A percentile compares a stretch with the other conserved stretches of the same genome.
Evolutionary conservation across 2,888 invertebrate genomes (phyloP).

Genomic region (Endotricha flammealis): DNA sequence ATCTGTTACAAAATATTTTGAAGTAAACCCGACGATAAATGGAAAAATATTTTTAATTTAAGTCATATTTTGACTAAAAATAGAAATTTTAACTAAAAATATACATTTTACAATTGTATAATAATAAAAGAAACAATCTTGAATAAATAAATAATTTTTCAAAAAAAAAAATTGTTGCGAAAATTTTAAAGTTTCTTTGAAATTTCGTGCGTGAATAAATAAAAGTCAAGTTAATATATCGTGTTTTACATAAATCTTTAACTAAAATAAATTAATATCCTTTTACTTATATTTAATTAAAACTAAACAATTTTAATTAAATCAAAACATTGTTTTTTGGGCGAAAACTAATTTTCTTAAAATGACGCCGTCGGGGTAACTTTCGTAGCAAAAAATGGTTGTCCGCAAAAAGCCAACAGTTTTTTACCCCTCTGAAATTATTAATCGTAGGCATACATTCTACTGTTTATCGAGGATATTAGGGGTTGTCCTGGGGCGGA

Average conservation of each 20-base stretch:
- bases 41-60: neutral
- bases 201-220: no score
- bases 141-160: no score
- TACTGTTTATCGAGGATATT: conserved; percentile 61
- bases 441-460: conserved; percentile 67
- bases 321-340: conserved; percentile 4
- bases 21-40: neutral
- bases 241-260: no score
- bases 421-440: conserved; percentile 69
- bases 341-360: conserved; percentile 54
- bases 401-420: conserved; percentile 24
- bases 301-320: no score
- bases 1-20: conserved; percentile 20
- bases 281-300: no score
- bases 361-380: conserved; percentile 25
- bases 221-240: no score
- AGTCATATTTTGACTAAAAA: neutral
- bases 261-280: no score
- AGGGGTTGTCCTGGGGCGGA: conserved; percentile 47
- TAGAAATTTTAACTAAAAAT: no score
- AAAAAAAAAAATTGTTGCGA: no score
- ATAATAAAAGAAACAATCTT: no score
- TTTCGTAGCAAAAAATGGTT: conserved; percentile 27
- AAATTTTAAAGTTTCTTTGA: no score
- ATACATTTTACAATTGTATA: no score